Percentiles rank a stretch among this genome's conserved stretches.
phyloP scores from a whole-genome alignment of 2,888 invertebrate species.

The Trichacis sp. region DNA sequence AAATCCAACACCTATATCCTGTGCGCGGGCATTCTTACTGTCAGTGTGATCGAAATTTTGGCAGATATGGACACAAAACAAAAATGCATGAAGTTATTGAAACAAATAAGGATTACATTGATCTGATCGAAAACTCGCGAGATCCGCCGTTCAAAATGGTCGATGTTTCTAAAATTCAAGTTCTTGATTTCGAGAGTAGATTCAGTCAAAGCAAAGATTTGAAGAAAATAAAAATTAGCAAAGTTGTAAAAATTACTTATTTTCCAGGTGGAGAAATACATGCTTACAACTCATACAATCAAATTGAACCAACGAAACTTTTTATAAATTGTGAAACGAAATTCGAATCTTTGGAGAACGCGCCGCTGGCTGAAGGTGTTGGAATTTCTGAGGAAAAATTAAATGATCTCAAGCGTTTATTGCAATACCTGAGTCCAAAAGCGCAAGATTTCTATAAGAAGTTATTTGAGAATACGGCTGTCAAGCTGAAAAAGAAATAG shows the following conservation, averaged over 20 bases:
- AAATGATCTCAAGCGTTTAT: constrained; percentile 9
- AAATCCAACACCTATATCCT: constrained; percentile 37
- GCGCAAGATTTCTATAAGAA: constrained; percentile 1
- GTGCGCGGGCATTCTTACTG: constrained; percentile 38
- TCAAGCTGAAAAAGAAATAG: not conserved
- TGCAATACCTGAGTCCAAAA: constrained; percentile 8
- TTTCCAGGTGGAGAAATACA: constrained; percentile 16
- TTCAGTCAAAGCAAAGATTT: too few relatives aligned
- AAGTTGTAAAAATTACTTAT: constrained; percentile 15
- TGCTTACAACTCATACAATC: constrained; percentile 14
- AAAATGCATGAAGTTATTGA: constrained; percentile 21
- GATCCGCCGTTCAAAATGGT: constrained; percentile 15
- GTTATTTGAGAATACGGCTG: not conserved
- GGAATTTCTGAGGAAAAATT: constrained; percentile 9
- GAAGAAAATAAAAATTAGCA: constrained; percentile 13
- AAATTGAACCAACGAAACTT: not conserved
- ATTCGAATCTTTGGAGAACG: constrained; percentile 3
- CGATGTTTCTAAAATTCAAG: not conserved
- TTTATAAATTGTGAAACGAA: not conserved
- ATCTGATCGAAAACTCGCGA: constrained; percentile 19
- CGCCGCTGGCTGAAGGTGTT: not conserved
- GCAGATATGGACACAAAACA: constrained; percentile 19
- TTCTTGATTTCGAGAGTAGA: not conserved
- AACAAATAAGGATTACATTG: constrained; percentile 19
- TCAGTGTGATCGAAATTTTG: constrained; percentile 40